A percentile compares a stretch with the other conserved stretches of the same genome.
These are phyloP conservation scores for Australoheros facetus DNA, from an alignment of 2,797 vertebrate species.

Conservation along the genomic window DNA sequence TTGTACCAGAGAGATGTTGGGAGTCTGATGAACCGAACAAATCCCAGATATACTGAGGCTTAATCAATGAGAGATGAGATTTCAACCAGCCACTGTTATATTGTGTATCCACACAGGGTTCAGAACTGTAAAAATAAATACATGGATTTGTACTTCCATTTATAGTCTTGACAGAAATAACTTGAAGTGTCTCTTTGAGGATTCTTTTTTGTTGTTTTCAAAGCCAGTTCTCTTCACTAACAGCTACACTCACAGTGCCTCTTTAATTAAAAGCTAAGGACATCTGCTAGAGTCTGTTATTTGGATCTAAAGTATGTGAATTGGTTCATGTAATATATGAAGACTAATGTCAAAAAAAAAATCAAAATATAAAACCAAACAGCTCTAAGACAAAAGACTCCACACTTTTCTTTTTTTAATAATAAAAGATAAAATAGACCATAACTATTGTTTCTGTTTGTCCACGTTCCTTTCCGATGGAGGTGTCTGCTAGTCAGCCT, in stretches of 20 bases:
- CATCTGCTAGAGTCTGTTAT: constrained; percentile 31
- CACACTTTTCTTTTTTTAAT: not conserved
- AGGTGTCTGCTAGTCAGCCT: constrained; percentile 75
- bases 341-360: constrained; percentile 5
- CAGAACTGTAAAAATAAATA: not conserved
- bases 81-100: not conserved
- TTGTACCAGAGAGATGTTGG: constrained; percentile 34
- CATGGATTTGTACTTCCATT: constrained; percentile 25
- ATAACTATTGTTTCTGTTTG: constrained; percentile 43
- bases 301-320: constrained; percentile 29
- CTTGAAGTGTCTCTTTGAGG: constrained; percentile 25
- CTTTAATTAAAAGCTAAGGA: constrained; percentile 44
- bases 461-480: constrained; percentile 68
- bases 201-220: constrained; percentile 38
- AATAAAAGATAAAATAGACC: not conserved
- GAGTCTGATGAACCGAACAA: constrained; percentile 38
- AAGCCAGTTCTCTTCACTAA: constrained; percentile 19
- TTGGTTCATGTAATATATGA: not conserved
- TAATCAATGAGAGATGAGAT: constrained; percentile 55
- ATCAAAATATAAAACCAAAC: not conserved
- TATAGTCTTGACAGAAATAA: constrained; percentile 40
- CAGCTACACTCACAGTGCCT: constrained; percentile 8
- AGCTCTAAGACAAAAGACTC: not conserved
- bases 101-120: not conserved
- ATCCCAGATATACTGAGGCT: constrained; percentile 43